phyloP scores from a whole-genome alignment of 2,888 invertebrate species.

The Phengaris arion region DNA sequence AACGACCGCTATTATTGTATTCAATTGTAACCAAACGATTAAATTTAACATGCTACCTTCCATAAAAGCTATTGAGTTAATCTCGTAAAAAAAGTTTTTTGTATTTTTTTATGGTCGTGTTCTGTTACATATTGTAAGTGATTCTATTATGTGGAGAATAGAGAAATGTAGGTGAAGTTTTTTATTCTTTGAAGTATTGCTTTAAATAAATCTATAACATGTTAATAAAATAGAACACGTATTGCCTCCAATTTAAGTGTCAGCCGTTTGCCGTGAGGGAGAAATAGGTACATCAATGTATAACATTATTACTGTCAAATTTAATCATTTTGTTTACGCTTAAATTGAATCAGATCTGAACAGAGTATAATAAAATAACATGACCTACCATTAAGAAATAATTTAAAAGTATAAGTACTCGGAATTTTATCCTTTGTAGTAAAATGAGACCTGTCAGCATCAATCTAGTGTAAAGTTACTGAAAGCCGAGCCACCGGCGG shows the following conservation, averaged over 20 bases:
- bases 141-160: neutral
- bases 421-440: conserved; percentile 16
- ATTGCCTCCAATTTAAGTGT: too few relatives aligned
- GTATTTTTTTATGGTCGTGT: neutral
- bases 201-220: too few relatives aligned
- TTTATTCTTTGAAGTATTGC: too few relatives aligned
- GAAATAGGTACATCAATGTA: too few relatives aligned
- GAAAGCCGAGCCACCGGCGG: conserved; percentile 31
- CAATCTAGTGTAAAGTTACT: conserved; percentile 30
- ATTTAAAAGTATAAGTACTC: neutral
- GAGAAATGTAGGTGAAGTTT: neutral
- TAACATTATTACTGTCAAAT: too few relatives aligned
- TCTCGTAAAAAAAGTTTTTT: neutral
- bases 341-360: too few relatives aligned
- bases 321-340: too few relatives aligned
- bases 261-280: too few relatives aligned
- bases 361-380: too few relatives aligned
- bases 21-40: neutral
- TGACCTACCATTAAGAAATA: too few relatives aligned
- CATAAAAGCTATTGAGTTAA: neutral
- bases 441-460: conserved; percentile 26
- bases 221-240: too few relatives aligned
- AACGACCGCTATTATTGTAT: neutral
- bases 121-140: neutral
- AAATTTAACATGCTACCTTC: neutral